Evolutionary conservation across 2,113 vertebrate species (phyloP), one percentile per base, ranked within the genome.

Genomic region (Crotalus viridis): DNA sequence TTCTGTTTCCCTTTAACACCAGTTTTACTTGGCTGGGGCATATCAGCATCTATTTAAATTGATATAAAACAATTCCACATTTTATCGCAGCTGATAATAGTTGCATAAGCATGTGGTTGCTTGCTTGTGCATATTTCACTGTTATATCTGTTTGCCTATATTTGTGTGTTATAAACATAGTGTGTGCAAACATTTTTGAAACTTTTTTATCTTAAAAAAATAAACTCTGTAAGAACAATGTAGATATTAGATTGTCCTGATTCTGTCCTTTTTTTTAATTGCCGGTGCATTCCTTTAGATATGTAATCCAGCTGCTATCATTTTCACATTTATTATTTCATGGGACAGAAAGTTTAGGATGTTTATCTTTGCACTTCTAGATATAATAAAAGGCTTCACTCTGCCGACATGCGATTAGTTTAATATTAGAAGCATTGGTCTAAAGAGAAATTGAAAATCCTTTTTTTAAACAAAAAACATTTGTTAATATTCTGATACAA

Each of bases 21-120:
- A 94, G 85, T 93, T 95, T 93, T 94, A 92, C 24, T 95, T 81
- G 85, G 51, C 93, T 94, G 57, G 94, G 57, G 74, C n/a, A 64
- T 43, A 92, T 61, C 43, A 90, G 10, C 12, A 9, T 90, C 59
- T 93, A 95, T 91, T 95, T 87, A 5, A 92, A 89, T 0, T 92
- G 56, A 54, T 56, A 87, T 92, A 51, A 90, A 87, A 12, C 54
- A 56, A 92, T 93, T 95, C 88, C 69, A 74, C 52, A 33, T 92
- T 69, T 89, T 59, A 61, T 95, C 6, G 56, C 8, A 61, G 7
- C 33, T 19, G 26, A 55, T 57, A 89, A 10, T 92, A 8, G 8
- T 0, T 91, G 9, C 57, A 88, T 56, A 0, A 56, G 51, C 4
- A 10, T 12, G n/a, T 95, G 61, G 51, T 8, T 87, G 19, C 33